phyloP scores from a whole-genome alignment of 2,797 vertebrate species.

The Hybognathus amarus region DNA sequence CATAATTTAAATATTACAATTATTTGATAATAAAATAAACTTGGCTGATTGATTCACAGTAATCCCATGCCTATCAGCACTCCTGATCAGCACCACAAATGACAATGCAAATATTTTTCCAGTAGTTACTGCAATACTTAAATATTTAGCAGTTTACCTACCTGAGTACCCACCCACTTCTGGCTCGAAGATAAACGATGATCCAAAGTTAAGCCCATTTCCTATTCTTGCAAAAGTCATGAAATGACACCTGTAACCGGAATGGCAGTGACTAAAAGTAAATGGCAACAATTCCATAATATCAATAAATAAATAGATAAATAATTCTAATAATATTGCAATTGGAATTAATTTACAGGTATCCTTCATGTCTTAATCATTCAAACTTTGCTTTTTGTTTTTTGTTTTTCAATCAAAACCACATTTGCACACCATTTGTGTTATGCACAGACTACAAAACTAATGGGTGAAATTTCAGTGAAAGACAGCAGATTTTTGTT shows the following conservation, averaged over 20 bases:
- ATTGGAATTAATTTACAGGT: neutral
- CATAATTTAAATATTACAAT: neutral
- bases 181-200: neutral
- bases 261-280: too few species aligned
- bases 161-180: neutral
- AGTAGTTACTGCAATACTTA: neutral
- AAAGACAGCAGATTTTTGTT: neutral
- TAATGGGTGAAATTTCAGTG: neutral
- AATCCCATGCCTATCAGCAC: neutral
- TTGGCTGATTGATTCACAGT: neutral
- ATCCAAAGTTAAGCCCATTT: neutral
- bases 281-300: too few species aligned
- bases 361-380: neutral
- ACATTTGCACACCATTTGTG: neutral
- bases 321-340: too few species aligned
- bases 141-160: neutral
- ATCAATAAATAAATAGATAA: too few species aligned
- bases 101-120: neutral
- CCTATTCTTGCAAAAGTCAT: neutral
- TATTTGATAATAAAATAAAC: neutral
- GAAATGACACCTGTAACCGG: neutral
- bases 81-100: slow-evolving; percentile 1
- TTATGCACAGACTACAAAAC: neutral
- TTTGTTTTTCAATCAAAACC: neutral
- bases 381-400: neutral